phyloP scores from a whole-genome alignment of 2,113 vertebrate genomes.

The Oenanthe melanoleuca region DNA sequence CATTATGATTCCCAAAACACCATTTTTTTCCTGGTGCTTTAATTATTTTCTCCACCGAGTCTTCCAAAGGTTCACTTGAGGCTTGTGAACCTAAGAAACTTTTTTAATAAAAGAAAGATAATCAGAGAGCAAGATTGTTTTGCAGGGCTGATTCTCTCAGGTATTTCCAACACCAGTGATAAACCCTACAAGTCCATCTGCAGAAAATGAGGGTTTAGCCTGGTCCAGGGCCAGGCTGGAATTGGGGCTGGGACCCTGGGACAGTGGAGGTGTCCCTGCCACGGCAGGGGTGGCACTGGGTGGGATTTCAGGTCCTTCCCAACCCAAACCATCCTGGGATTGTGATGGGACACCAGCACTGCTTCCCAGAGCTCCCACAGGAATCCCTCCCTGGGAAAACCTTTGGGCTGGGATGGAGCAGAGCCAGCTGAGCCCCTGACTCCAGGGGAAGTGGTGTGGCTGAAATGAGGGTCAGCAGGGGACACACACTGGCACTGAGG shows the following conservation, averaged over 20 bases:
- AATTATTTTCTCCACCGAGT: constrained; percentile 45
- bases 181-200: background rate
- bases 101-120: constrained; percentile 10
- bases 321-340: background rate
- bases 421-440: background rate
- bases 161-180: background rate
- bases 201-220: constrained; percentile 1
- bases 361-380: rapidly evolving
- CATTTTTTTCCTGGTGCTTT: constrained; percentile 28
- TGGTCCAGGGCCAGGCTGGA: background rate
- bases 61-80: constrained; percentile 32
- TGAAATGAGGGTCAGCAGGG: constrained; percentile 33
- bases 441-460: background rate
- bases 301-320: rapidly evolving
- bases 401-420: background rate
- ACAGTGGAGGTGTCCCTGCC: background rate
- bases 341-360: background rate
- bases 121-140: background rate
- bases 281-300: rapidly evolving
- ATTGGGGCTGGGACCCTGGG: background rate
- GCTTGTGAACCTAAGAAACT: constrained; percentile 12
- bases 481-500: background rate
- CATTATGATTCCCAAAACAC: constrained; percentile 11
- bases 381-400: background rate
- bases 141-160: constrained; percentile 26